Conservation (phyloP, 2,797 vertebrate species). For the Enteromius viviparus region DNA sequence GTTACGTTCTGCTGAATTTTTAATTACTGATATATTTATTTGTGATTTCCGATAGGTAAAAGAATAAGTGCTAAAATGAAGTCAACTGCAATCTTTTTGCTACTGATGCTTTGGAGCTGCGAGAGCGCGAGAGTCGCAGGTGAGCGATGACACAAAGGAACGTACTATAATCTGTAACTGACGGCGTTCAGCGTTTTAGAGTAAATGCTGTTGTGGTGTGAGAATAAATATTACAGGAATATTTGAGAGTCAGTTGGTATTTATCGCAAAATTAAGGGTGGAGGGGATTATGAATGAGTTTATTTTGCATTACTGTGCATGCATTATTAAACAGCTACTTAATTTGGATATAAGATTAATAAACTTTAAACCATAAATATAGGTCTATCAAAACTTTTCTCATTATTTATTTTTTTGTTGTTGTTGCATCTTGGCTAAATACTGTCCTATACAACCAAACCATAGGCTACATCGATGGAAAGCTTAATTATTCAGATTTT, state of each 20-base stretch:
- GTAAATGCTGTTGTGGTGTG: neutral
- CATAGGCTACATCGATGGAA: neutral
- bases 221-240: neutral
- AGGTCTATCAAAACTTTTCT: too few species aligned
- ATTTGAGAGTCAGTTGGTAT: neutral
- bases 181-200: neutral
- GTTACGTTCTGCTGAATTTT: neutral
- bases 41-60: conserved; percentile 53
- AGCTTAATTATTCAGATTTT: neutral
- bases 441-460: neutral
- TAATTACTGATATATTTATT: neutral
- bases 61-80: conserved; percentile 78
- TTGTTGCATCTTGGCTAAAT: too few species aligned
- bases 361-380: neutral
- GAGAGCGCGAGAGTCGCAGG: conserved; percentile 84
- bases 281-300: neutral
- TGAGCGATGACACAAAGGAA: conserved; percentile 70
- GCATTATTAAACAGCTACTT: neutral
- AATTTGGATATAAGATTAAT: neutral
- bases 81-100: conserved; percentile 78
- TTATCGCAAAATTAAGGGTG: neutral
- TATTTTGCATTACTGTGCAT: neutral
- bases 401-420: too few species aligned
- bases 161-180: neutral
- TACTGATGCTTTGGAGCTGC: conserved; percentile 79